Evolutionary conservation across 2,113 vertebrate genomes (phyloP).

Genomic region (Rousettus leschenaultii): DNA sequence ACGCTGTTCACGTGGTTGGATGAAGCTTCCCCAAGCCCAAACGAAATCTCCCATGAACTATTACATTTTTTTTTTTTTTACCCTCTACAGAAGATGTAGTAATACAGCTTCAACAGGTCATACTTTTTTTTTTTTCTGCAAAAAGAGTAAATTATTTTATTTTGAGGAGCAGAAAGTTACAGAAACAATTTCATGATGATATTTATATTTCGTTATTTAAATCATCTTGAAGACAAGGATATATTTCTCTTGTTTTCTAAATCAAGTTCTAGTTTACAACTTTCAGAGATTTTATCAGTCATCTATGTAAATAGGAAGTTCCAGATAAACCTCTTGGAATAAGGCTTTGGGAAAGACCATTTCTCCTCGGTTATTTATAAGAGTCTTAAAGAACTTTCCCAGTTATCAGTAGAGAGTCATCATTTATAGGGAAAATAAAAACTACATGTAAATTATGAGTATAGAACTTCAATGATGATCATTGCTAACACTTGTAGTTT

Average conservation of each 20-base stretch:
- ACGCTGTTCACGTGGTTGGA: neutral
- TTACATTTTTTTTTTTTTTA: neutral
- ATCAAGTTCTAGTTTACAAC: neutral
- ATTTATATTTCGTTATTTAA: neutral
- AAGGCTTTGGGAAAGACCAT: neutral
- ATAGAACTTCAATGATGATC: neutral
- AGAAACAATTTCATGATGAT: neutral
- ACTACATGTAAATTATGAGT: neutral
- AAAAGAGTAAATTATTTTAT: constrained; percentile 7
- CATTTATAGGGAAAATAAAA: neutral
- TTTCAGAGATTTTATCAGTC: neutral
- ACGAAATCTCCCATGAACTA: neutral
- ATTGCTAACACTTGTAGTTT: neutral
- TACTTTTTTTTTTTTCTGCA: neutral
- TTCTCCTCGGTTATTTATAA: neutral
- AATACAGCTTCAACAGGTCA: neutral
- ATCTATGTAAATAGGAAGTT: neutral
- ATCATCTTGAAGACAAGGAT: neutral
- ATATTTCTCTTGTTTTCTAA: neutral
- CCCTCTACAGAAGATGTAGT: neutral
- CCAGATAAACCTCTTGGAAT: neutral
- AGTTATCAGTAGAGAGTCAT: neutral
- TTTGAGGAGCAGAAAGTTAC: neutral
- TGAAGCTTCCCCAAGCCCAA: neutral
- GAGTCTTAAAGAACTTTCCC: neutral